Conservation (phyloP, 2,797 vertebrate species). For the Darevskia mixta region DNA sequence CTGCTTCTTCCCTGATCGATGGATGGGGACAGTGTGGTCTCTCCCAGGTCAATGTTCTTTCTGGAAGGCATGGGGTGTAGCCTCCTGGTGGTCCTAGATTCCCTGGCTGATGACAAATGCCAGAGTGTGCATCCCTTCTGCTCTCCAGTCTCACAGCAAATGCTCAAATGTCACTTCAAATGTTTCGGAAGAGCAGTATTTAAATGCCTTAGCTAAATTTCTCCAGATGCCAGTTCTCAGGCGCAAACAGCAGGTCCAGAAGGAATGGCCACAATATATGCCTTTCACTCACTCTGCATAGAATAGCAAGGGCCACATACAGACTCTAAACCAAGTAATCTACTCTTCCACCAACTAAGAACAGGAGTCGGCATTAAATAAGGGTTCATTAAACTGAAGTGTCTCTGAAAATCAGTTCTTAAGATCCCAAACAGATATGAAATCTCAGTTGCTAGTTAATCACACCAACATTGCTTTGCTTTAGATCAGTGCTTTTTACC, state of each 20-base stretch:
- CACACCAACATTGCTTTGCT: background rate
- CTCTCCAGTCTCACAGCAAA: background rate
- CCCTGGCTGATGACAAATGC: background rate
- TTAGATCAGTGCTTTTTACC: slow-evolving; percentile 1
- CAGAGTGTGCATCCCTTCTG: background rate
- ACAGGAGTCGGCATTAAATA: background rate
- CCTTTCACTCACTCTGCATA: background rate
- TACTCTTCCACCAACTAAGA: background rate
- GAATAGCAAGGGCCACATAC: background rate
- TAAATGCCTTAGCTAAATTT: background rate
- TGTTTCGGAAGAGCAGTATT: background rate
- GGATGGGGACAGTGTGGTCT: background rate
- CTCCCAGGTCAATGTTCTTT: background rate
- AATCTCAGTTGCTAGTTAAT: background rate
- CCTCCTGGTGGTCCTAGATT: background rate
- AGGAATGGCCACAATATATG: too few species aligned
- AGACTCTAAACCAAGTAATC: background rate
- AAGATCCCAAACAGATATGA: background rate
- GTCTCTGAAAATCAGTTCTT: background rate
- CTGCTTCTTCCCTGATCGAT: background rate
- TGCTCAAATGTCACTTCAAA: background rate
- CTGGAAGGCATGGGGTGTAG: background rate
- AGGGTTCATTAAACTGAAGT: background rate
- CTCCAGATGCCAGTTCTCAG: background rate
- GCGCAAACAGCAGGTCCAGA: background rate